Conservation (phyloP, 2,797 vertebrate genomes). For the Danio albolineatus region DNA sequence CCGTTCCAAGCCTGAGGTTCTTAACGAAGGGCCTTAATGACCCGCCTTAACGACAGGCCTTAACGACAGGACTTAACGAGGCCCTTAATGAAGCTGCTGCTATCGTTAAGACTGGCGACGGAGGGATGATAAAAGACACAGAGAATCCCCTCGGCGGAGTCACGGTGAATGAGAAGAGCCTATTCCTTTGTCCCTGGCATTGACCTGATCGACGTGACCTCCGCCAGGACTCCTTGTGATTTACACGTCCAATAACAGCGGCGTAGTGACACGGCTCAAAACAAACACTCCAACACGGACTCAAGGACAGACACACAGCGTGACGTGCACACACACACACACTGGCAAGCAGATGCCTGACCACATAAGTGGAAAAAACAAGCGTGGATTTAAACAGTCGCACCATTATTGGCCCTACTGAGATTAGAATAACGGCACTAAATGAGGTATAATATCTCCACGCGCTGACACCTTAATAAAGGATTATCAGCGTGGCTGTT, state of each 20-base stretch:
- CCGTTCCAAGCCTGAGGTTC: slow-evolving; percentile 64
- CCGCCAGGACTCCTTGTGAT: slow-evolving; percentile 27
- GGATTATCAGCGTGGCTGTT: slow-evolving; percentile 25
- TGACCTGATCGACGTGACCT: slow-evolving; percentile 41
- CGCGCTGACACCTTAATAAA: slow-evolving; percentile 40
- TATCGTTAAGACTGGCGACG: slow-evolving; percentile 77
- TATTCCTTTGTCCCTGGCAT: slow-evolving; percentile 33
- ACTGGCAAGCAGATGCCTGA: slow-evolving; percentile 46
- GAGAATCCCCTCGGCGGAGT: slow-evolving; percentile 57
- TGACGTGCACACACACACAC: slow-evolving; percentile 18
- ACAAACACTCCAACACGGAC: slow-evolving; percentile 12
- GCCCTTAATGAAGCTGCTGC: slow-evolving; percentile 81
- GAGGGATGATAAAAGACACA: slow-evolving; percentile 74
- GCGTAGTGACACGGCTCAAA: slow-evolving; percentile 5
- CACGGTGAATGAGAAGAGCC: slow-evolving; percentile 53
- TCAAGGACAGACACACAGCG: slow-evolving; percentile 32
- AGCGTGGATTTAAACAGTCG: slow-evolving; percentile 28
- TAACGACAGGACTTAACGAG: slow-evolving; percentile 79
- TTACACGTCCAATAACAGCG: slow-evolving; percentile 40
- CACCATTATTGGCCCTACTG: slow-evolving; percentile 15
- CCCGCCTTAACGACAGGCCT: slow-evolving; percentile 55
- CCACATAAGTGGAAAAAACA: slow-evolving; percentile 51
- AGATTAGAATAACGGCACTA: slow-evolving; percentile 17
- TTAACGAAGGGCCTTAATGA: slow-evolving; percentile 67
- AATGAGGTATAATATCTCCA: slow-evolving; percentile 44